Percentiles rank a stretch among this genome's conserved stretches.
phyloP scores from a whole-genome alignment of 1,140 invertebrate species.

The Ephestia elutella region DNA sequence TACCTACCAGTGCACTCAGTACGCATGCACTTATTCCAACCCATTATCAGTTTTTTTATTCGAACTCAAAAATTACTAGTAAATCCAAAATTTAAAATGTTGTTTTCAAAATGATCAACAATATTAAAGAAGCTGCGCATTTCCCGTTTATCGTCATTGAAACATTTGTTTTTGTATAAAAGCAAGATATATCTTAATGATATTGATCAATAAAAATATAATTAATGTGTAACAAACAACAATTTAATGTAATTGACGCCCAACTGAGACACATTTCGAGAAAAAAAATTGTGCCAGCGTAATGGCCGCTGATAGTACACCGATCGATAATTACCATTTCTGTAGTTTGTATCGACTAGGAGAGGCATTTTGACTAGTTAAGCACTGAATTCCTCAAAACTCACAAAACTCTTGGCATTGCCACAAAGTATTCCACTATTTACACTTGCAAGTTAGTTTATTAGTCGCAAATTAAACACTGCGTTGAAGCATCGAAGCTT shows the following conservation, averaged over 20 bases:
- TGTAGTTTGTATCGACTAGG: constrained; percentile 50
- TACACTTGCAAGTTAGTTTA: constrained; percentile 19
- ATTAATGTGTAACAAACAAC: background rate
- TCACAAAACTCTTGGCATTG: constrained; percentile 51
- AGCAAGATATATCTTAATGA: no score
- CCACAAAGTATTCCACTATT: constrained; percentile 29
- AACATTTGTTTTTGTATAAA: background rate
- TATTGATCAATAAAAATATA: background rate
- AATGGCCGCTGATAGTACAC: constrained; percentile 48
- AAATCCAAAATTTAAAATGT: background rate
- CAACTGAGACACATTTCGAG: no score
- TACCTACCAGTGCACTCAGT: constrained; percentile 48
- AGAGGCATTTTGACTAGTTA: constrained; percentile 52
- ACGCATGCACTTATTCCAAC: constrained; percentile 53
- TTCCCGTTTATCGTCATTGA: background rate
- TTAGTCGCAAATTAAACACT: constrained; percentile 23
- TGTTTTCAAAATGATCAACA: no score
- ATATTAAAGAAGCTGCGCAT: no score
- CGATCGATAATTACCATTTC: constrained; percentile 71
- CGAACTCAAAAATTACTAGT: constrained; percentile 9
- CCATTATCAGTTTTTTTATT: constrained; percentile 62
- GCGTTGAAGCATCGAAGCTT: constrained; percentile 47
- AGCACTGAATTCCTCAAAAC: constrained; percentile 19
- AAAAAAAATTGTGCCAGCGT: constrained; percentile 5
- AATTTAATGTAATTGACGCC: no score